Percentiles rank a stretch among this genome's conserved stretches.
phyloP scores from a whole-genome alignment of 1,140 invertebrate species.

The Lepidostoma basale region DNA sequence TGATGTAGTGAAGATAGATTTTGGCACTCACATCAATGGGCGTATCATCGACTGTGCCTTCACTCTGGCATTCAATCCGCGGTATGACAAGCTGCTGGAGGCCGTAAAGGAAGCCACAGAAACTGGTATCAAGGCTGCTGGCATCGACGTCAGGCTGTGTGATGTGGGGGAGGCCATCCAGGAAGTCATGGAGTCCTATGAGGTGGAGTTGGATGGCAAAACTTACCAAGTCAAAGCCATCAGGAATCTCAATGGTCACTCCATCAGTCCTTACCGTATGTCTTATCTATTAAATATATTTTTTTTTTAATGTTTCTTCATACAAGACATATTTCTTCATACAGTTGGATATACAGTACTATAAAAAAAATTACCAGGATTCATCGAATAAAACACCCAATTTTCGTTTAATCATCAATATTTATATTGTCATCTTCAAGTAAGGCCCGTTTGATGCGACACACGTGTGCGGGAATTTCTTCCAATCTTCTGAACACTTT shows the following conservation, averaged over 20 bases:
- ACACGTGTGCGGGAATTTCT: no score
- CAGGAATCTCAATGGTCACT: slow-evolving; percentile 97
- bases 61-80: slow-evolving; percentile 95
- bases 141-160: slow-evolving; percentile 96
- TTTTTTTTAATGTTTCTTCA: no score
- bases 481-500: no score
- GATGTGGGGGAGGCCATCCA: slow-evolving; percentile 98
- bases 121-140: slow-evolving; percentile 92
- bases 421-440: no score
- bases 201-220: slow-evolving; percentile 97
- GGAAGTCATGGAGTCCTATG: slow-evolving; percentile 99
- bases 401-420: no score
- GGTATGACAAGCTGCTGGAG: slow-evolving; percentile 94
- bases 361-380: no score
- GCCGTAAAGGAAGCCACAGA: slow-evolving; percentile 98
- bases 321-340: no score
- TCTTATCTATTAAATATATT: no score
- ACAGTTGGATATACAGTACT: no score
- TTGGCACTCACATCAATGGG: slow-evolving; percentile 98
- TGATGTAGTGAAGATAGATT: slow-evolving; percentile 99
- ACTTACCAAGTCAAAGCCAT: slow-evolving; percentile 97
- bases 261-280: slow-evolving; percentile 93
- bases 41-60: slow-evolving; percentile 99
- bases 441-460: no score
- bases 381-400: no score